Evolutionary conservation across 2,113 vertebrate species (phyloP).

Genomic region (Microtus pennsylvanicus): DNA sequence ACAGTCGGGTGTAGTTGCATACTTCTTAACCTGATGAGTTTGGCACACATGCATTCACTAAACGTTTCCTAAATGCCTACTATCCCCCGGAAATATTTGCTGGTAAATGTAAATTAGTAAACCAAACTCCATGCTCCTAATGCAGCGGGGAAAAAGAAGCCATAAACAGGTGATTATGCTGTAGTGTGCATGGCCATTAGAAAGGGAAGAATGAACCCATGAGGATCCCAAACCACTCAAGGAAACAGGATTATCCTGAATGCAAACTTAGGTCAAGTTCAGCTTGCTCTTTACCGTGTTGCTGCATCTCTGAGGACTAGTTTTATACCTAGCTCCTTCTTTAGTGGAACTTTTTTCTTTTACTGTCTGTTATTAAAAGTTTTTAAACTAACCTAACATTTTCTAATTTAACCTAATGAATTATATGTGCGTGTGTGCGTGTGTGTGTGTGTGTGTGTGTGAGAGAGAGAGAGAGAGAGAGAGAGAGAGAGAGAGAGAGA

Average conservation of each 20-base stretch:
- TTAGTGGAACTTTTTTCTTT: constrained; percentile 30
- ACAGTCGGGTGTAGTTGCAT: not conserved
- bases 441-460: no score
- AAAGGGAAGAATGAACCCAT: not conserved
- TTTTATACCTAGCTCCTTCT: not conserved
- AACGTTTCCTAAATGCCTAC: not conserved
- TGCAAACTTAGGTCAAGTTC: not conserved
- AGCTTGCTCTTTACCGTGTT: not conserved
- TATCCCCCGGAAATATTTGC: not conserved
- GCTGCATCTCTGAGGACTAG: not conserved
- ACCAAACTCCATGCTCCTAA: not conserved
- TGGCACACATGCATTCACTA: not conserved
- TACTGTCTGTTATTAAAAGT: not conserved
- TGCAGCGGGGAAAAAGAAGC: not conserved
- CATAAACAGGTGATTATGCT: not conserved
- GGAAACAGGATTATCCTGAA: not conserved
- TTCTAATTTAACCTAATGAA: constrained; percentile 35
- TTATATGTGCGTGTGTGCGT: not conserved
- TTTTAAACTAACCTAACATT: not conserved
- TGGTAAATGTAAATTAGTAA: not conserved
- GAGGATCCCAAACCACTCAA: not conserved
- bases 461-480: not conserved
- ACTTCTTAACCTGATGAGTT: not conserved
- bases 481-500: no score
- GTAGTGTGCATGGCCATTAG: not conserved